phyloP scores from a whole-genome alignment of 2,113 vertebrate genomes.

The Melanostigma gelatinosum region DNA sequence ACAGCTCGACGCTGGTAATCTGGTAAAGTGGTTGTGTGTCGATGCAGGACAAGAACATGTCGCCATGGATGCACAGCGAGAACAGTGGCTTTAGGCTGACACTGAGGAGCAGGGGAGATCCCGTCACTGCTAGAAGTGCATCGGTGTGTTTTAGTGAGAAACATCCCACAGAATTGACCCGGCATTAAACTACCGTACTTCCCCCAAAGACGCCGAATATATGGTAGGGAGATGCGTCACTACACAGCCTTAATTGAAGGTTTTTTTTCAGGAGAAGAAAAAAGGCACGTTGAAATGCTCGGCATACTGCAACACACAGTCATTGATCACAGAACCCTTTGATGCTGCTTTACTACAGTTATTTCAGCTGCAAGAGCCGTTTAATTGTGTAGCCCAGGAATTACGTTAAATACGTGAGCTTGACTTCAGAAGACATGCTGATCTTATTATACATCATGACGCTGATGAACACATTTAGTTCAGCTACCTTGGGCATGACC shows the following conservation, averaged over 20 bases:
- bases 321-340: conserved; percentile 39
- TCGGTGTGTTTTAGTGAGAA: background rate
- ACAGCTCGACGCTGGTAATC: background rate
- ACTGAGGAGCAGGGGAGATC: conserved; percentile 30
- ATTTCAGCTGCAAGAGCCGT: conserved; percentile 5
- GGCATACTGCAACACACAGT: background rate
- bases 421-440: conserved; percentile 7
- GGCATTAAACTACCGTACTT: background rate
- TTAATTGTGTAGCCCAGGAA: conserved; percentile 5
- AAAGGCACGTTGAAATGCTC: conserved; percentile 9
- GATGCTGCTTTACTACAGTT: background rate
- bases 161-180: conserved; percentile 22
- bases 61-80: background rate
- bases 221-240: background rate
- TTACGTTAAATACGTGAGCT: background rate
- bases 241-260: conserved; percentile 11
- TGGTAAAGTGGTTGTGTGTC: too few species aligned
- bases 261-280: conserved; percentile 10
- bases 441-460: background rate
- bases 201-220: background rate
- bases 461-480: background rate
- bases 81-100: conserved; percentile 26
- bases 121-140: background rate
- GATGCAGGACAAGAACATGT: background rate
- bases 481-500: background rate